Evolutionary conservation across 2,113 vertebrate species (phyloP).

Genomic region (zebrafish (Danio rerio)): GRCz12tu NC_133200.1:30111001-30111500

Average conservation of each 20-base stretch:
- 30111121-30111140: constrained; percentile 96
- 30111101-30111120: constrained; percentile 97
- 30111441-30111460: too few species aligned
- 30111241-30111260: not conserved
- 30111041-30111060: not conserved
- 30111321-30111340: not conserved
- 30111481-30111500: too few species aligned
- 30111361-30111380: too few species aligned
- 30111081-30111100: constrained; percentile 84
- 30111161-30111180: constrained; percentile 89
- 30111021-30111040: constrained; percentile 5
- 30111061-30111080: constrained; percentile 13
- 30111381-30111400: too few species aligned
- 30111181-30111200: constrained; percentile 82
- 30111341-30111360: not conserved
- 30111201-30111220: not conserved
- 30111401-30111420: too few species aligned
- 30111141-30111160: constrained; percentile 87
- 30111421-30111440: too few species aligned
- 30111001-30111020: not conserved
- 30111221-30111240: not conserved
- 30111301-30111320: too few species aligned
- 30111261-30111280: too few species aligned
- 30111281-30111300: too few species aligned
- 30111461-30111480: too few species aligned